phyloP scores from a whole-genome alignment of 2,797 vertebrate genomes.

The Semaprochilodus insignis region DNA sequence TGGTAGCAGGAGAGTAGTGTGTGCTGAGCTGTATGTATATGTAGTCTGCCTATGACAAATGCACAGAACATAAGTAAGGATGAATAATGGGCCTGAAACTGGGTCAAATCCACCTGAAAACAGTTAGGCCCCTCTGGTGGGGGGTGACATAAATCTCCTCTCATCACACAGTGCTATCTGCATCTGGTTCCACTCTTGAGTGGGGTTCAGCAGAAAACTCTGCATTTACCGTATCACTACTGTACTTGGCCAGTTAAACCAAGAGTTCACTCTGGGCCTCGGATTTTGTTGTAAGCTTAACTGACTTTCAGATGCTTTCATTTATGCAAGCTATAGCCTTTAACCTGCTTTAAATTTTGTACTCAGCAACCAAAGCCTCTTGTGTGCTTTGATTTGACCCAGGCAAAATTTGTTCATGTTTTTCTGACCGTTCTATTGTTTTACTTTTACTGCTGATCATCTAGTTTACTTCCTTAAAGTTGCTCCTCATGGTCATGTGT shows the following conservation, averaged over 20 bases:
- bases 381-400: neutral
- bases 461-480: neutral
- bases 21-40: neutral
- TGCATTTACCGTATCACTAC: neutral
- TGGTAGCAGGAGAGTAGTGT: neutral
- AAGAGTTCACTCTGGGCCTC: neutral
- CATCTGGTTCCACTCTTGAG: constrained; percentile 40
- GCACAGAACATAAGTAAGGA: neutral
- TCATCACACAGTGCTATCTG: constrained; percentile 28
- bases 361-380: neutral
- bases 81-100: constrained; percentile 38
- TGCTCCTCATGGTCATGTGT: neutral
- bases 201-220: constrained; percentile 7
- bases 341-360: neutral
- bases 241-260: neutral
- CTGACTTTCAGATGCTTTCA: neutral
- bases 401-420: neutral
- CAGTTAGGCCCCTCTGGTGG: constrained; percentile 12
- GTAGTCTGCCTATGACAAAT: constrained; percentile 11
- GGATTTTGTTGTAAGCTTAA: neutral
- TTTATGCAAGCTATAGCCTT: constrained; percentile 8
- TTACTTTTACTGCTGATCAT: neutral
- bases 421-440: neutral
- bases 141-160: constrained; percentile 29
- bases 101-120: constrained; percentile 43